Evolutionary conservation across 30 jellyfish, hydroid and myxozoan species (phyloP), one percentile per base, ranked within the genome.

Genomic region (Euphysa ruthae): DNA sequence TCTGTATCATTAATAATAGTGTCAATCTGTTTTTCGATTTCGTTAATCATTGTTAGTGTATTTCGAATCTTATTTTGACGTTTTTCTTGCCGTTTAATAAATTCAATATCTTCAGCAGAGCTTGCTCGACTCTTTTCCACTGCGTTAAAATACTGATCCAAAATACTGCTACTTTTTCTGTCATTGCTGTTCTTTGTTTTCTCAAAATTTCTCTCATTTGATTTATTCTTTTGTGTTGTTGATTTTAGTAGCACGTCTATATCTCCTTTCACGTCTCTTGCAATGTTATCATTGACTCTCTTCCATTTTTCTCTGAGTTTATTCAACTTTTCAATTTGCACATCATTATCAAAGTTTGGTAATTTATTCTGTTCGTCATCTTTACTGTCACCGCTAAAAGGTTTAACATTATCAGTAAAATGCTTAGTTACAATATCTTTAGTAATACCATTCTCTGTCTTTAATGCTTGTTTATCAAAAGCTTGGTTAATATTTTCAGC

Each of bases 21-120:
- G 34, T 63, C 77, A 34, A 63, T 63, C 34, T 63, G 77, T 26
- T 42, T 63, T 43, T 63, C 77, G 29, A 63, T 63, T 15, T 63
- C 77, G 27, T 63, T 63, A 18, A 63, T 63, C 77, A 63, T 63
- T 21, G 77, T 63, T 1, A 63, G 77, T 15, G 77, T 63, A 30
- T 19, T 63, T 43, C 42, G 38, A 18, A 63, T 63, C 42, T 63
- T 63, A 32, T 63, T 42, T 33, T 63, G 62, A 26, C 77, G 38
- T 63, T 63, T 63, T 7, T 22, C 14, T 33, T 63, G 77, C 4
- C 77, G 28, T 15, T 32, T 1, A 26, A 16, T 63, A 25, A 30
- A 30, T 34, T 35, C 77, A 2, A 2, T 63, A 6, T 46, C 60
- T n/a, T 32, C 62, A 24, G 34, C 30, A 1, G 19, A 13, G 23